Evolutionary conservation across 2,888 invertebrate genomes (phyloP).

Genomic region (Flexamia atlantica): DNA sequence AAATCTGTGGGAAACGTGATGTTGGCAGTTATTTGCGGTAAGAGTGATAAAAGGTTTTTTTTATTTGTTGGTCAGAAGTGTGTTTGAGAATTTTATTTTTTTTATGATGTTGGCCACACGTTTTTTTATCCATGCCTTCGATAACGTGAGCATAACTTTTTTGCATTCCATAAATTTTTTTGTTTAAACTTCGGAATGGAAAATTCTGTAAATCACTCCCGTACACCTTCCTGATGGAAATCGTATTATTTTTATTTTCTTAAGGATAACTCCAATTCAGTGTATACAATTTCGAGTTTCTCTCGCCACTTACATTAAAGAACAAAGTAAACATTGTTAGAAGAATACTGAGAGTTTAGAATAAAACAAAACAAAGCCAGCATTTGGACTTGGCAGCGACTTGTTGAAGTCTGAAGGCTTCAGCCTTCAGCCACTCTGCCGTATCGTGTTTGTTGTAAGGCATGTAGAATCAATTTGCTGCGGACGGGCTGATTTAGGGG

Average conservation of each 20-base stretch:
- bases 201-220: too few species aligned
- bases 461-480: conserved; percentile 55
- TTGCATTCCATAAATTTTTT: too few species aligned
- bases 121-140: too few species aligned
- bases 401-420: conserved; percentile 37
- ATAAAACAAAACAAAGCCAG: conserved; percentile 17
- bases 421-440: conserved; percentile 16
- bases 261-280: too few species aligned
- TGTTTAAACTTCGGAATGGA: too few species aligned
- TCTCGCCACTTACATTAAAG: not conserved
- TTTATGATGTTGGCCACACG: too few species aligned
- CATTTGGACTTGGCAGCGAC: conserved; percentile 21
- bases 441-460: conserved; percentile 43
- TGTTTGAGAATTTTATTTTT: too few species aligned
- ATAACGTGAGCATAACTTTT: too few species aligned
- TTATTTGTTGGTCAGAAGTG: too few species aligned
- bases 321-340: not conserved
- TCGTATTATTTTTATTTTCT: too few species aligned
- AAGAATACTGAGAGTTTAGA: not conserved
- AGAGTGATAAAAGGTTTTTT: not conserved
- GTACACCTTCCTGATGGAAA: too few species aligned
- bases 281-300: too few species aligned
- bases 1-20: not conserved
- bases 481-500: conserved; percentile 42
- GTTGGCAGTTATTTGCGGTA: not conserved